A percentile compares a stretch with the other conserved stretches of the same genome.
These are phyloP conservation scores for Crocodylus rhombifer DNA, from an alignment of 2,797 vertebrate genomes.

Conservation along the genomic window DNA sequence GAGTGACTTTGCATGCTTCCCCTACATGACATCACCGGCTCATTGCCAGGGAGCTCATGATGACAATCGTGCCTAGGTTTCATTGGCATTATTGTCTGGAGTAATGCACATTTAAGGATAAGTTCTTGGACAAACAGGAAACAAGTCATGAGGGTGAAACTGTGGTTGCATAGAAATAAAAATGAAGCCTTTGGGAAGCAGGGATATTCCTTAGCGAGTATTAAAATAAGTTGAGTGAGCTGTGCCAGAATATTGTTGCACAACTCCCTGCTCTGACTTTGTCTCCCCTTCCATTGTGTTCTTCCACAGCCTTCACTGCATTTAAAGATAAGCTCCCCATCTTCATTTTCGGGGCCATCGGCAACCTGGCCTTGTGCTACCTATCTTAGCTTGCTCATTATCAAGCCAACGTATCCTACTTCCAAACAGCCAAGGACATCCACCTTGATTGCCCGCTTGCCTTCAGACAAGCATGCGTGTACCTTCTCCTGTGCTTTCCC, in stretches of 20 bases:
- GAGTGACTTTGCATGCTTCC: not conserved
- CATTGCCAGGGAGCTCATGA: not conserved
- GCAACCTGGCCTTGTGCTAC: not conserved
- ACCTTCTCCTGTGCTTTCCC: too few relatives aligned
- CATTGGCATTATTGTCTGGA: not conserved
- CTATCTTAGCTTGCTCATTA: not conserved
- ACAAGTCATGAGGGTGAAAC: not conserved
- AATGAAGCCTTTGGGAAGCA: constrained; percentile 11
- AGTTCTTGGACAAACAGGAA: not conserved
- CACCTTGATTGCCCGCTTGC: too few relatives aligned
- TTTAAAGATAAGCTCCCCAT: not conserved
- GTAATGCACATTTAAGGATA: not conserved
- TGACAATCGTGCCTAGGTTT: not conserved
- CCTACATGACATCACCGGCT: not conserved
- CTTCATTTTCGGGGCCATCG: not conserved
- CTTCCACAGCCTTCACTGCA: not conserved
- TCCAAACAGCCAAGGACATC: not conserved
- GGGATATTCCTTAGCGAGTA: not conserved
- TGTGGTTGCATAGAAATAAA: not conserved
- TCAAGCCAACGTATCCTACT: not conserved
- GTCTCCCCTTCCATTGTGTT: not conserved
- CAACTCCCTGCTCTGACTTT: not conserved
- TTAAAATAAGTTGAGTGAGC: not conserved
- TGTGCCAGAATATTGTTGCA: not conserved
- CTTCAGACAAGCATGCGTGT: too few relatives aligned